Base-by-base conservation (phyloP, 2,888 invertebrate genomes). In the Thyatira batis region DNA sequence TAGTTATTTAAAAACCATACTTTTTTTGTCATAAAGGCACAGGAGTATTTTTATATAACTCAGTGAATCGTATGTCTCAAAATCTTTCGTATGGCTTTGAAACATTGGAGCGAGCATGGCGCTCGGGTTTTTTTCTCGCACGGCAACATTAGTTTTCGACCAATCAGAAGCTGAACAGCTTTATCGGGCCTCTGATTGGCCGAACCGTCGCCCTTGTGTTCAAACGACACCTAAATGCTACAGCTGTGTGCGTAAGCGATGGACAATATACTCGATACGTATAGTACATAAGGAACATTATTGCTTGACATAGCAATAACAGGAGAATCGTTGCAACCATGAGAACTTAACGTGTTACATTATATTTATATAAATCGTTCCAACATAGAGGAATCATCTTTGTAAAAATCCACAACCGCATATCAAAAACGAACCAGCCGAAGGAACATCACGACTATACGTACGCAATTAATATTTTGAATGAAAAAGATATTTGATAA, bases 201-300 rank as follows among this genome's bases (percentile, higher is more conserved):
- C 17, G 17, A 27, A 20, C 48, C 21, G 48, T 11, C 27, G 13
- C 39, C 39, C 13, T 39, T 39, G 33, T 13, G 48, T 48, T 48
- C 27, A 20, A 28, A 48, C 60, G 61, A 60, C 39, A 62, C 61
- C 60, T 73, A 75, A 71, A 75, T 74, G 69, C 79, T 75, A 74
- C 62, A 61, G 68, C 61, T 61, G 66, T 80, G 76, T 79, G 80
- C 77, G 76, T 70, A 76, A 67, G 69, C 72, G 65, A 66, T 62
- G 58, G 54, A 63, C 65, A 66, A 57, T 54, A 61, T 63, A 68
- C 60, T 69, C 54, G 52, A 62, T 60, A 55, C 51, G 43, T 49
- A 50, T 55, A 55, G 60, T 63, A 71, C 58, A 65, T 61, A 57
- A 61, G 52, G 43, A 21, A 44, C 55, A 21, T 30, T 50, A 53